These are phyloP conservation scores for Drosophila emarginata DNA, from an alignment of 2,888 invertebrate species.

Conservation along the genomic window DNA sequence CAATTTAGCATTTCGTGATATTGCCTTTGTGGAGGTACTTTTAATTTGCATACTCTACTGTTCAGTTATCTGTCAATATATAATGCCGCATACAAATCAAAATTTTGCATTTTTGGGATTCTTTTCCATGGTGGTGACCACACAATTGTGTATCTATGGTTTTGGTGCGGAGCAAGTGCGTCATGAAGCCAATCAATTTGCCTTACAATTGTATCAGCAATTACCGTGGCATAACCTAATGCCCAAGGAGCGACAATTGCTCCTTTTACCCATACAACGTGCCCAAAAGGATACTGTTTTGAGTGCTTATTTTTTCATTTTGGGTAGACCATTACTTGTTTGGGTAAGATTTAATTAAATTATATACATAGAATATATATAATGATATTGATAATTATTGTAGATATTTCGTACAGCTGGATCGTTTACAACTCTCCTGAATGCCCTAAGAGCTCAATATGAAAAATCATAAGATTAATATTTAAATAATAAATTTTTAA, in stretches of 20 bases:
- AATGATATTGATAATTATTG: not conserved
- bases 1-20: slow-evolving; percentile 40
- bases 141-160: slow-evolving; percentile 53
- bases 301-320: slow-evolving; percentile 48
- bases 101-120: slow-evolving; percentile 58
- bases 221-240: slow-evolving; percentile 47
- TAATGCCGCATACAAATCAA: slow-evolving; percentile 56
- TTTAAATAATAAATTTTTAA: too few relatives aligned
- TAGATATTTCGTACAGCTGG: slow-evolving; percentile 55
- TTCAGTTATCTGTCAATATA: slow-evolving; percentile 56
- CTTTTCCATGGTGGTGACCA: slow-evolving; percentile 49
- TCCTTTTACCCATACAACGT: slow-evolving; percentile 45
- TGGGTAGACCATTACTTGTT: slow-evolving; percentile 49
- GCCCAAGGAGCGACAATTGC: slow-evolving; percentile 30
- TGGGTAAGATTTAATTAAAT: slow-evolving; percentile 41
- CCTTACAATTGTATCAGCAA: slow-evolving; percentile 36
- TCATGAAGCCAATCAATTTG: slow-evolving; percentile 37
- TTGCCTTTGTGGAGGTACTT: slow-evolving; percentile 53
- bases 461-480: not conserved
- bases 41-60: slow-evolving; percentile 54
- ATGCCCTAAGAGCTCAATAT: slow-evolving; percentile 36
- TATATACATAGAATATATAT: too few relatives aligned
- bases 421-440: slow-evolving; percentile 50
- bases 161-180: slow-evolving; percentile 56
- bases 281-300: slow-evolving; percentile 43